Percentiles rank a stretch among this genome's conserved stretches.
phyloP scores from a whole-genome alignment of 2,113 vertebrate species.

The Sinocyclocheilus grahami region DNA sequence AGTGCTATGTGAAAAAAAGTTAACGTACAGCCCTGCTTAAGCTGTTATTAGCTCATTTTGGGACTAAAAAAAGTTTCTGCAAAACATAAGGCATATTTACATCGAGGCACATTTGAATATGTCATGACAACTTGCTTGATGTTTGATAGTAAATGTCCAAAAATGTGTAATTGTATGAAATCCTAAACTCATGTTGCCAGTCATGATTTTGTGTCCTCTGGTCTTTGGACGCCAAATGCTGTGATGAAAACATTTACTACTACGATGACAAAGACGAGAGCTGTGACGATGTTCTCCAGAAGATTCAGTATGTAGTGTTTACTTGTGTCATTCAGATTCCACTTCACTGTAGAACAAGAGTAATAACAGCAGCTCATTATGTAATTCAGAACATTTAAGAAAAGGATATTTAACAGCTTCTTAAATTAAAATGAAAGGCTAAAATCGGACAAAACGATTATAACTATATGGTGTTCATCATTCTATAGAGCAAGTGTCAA shows the following conservation, averaged over 20 bases:
- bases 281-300: slow-evolving; percentile 89
- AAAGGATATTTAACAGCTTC: background rate
- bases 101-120: background rate
- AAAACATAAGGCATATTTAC: background rate
- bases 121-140: background rate
- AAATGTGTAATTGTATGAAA: background rate
- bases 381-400: background rate
- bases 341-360: slow-evolving; percentile 84
- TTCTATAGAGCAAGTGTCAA: background rate
- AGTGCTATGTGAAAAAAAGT: too few species aligned
- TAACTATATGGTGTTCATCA: background rate
- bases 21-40: too few species aligned
- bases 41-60: background rate
- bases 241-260: slow-evolving; percentile 97
- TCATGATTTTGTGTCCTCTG: slow-evolving; percentile 35
- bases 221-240: slow-evolving; percentile 92
- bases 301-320: slow-evolving; percentile 88
- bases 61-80: background rate
- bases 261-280: slow-evolving; percentile 91
- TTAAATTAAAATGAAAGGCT: background rate
- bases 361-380: slow-evolving; percentile 9
- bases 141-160: background rate
- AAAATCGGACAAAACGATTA: background rate
- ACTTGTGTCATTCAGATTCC: slow-evolving; percentile 88
- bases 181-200: background rate